Conservation (phyloP, 2,888 invertebrate genomes). For the Tholera decimalis region DNA sequence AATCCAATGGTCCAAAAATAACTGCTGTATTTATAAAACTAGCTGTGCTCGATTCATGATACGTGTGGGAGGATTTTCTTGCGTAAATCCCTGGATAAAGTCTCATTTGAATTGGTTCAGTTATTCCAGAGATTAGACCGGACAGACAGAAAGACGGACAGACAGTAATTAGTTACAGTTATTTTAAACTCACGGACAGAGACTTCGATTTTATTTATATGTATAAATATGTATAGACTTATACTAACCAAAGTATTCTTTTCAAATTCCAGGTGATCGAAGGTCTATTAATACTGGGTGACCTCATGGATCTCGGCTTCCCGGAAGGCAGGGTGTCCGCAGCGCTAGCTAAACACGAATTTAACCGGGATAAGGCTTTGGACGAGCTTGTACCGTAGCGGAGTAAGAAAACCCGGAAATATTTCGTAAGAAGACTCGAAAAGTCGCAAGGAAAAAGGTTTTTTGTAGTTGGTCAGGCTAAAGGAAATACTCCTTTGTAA, state of each 20-base stretch:
- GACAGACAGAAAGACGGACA: no score
- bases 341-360: conserved; percentile 94
- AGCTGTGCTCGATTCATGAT: no score
- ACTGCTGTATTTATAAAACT: neutral
- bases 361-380: conserved; percentile 96
- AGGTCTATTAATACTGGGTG: conserved; percentile 94
- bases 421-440: conserved; percentile 46
- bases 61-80: no score
- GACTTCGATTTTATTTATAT: no score
- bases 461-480: conserved; percentile 24
- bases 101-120: no score
- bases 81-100: no score
- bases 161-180: no score
- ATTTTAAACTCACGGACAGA: no score
- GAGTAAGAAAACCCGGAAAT: conserved; percentile 32
- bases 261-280: conserved; percentile 93
- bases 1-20: neutral
- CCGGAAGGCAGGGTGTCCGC: conserved; percentile 94
- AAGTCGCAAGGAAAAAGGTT: conserved; percentile 45
- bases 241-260: neutral
- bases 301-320: conserved; percentile 96
- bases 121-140: no score
- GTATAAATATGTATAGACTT: no score
- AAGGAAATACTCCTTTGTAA: conserved; percentile 22
- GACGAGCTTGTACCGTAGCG: conserved; percentile 95